phyloP scores from a whole-genome alignment of 2,797 vertebrate species.

The Enteromius afrohamiltoni region DNA sequence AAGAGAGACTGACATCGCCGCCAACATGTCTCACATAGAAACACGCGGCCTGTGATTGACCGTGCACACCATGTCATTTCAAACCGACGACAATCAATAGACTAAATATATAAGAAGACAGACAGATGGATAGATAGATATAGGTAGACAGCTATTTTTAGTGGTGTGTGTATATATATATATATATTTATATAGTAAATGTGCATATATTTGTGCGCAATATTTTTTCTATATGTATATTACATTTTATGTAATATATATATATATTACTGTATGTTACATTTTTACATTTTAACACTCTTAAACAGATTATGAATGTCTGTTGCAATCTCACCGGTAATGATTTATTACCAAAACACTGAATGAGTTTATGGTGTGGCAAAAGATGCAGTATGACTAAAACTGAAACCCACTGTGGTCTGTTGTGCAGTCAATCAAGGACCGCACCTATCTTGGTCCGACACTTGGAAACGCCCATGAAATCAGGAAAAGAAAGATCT shows the following conservation, averaged over 20 bases:
- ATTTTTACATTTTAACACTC: background rate
- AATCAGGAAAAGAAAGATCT: conserved; percentile 27
- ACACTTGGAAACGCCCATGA: conserved; percentile 27
- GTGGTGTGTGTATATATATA: background rate
- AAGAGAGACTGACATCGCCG: background rate
- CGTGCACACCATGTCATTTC: background rate
- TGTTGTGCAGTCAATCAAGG: conserved; percentile 15
- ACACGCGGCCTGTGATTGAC: conserved; percentile 4
- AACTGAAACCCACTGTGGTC: conserved; percentile 4
- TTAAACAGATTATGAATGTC: conserved; percentile 2
- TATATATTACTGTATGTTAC: background rate
- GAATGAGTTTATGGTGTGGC: background rate
- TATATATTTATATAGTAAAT: no score
- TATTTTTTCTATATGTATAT: no score
- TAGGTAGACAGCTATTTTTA: no score
- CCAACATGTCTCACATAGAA: conserved; percentile 27
- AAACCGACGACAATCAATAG: conserved; percentile 15
- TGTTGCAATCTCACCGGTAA: background rate
- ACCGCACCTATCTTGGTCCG: conserved; percentile 10
- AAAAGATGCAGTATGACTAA: conserved; percentile 30
- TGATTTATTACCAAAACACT: background rate
- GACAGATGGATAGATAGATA: no score
- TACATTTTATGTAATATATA: no score
- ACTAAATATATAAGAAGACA: background rate
- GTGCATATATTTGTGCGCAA: no score